phyloP scores from a whole-genome alignment of 2,797 vertebrate genomes.

The Rhinoraja longicauda region DNA sequence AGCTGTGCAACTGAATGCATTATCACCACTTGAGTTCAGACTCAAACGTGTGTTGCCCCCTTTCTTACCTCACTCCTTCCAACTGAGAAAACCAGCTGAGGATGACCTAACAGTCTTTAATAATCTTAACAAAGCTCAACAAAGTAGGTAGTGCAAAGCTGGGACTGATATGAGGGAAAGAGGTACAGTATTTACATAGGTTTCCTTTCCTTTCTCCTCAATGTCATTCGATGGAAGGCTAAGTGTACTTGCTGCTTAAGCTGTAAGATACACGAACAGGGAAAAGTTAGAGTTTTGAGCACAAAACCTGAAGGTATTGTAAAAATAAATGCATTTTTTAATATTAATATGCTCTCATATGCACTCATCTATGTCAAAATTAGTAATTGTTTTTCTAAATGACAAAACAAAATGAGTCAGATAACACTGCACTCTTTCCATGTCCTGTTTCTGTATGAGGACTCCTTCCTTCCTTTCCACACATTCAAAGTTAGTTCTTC shows the following conservation, averaged over 20 bases:
- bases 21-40: background rate
- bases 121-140: background rate
- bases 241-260: background rate
- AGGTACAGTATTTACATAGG: background rate
- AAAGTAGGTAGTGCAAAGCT: background rate
- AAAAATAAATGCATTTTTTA: background rate
- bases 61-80: background rate
- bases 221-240: background rate
- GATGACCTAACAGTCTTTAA: background rate
- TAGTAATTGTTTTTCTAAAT: background rate
- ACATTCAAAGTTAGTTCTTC: background rate
- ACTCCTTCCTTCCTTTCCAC: background rate
- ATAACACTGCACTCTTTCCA: background rate
- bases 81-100: background rate
- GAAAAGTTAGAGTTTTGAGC: background rate
- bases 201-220: background rate
- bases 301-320: background rate
- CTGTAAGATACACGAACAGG: background rate
- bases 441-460: background rate
- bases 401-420: too few relatives aligned
- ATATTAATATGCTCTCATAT: background rate
- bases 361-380: background rate
- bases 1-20: background rate
- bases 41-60: background rate
- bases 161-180: background rate